phyloP scores from a whole-genome alignment of 2,888 invertebrate genomes.

The Thera obeliscata region DNA sequence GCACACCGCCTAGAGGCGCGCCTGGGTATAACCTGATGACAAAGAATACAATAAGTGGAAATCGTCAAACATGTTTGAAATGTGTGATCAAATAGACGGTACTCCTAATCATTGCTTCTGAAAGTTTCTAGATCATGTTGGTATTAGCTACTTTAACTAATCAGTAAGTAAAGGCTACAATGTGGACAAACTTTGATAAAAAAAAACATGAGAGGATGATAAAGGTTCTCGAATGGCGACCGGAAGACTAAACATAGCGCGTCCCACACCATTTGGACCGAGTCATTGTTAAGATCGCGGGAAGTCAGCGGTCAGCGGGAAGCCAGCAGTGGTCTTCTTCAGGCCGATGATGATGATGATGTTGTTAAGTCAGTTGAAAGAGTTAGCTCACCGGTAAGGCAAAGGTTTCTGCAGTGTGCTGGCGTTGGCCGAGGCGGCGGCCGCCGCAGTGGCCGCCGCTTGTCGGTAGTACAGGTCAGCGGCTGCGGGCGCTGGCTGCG shows the following conservation, averaged over 20 bases:
- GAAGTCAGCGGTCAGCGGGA: no score
- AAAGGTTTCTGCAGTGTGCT: constrained; percentile 94
- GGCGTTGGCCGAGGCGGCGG: constrained; percentile 84
- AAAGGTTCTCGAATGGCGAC: no score
- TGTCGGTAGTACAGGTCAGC: constrained; percentile 93
- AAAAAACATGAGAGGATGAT: no score
- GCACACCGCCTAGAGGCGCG: constrained; percentile 84
- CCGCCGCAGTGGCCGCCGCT: constrained; percentile 89
- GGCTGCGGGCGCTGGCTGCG: constrained; percentile 87
- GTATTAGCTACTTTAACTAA: no score
- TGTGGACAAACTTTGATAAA: no score
- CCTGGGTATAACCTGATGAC: constrained; percentile 84
- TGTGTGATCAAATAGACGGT: neutral
- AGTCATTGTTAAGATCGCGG: no score
- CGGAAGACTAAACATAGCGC: no score
- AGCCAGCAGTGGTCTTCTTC: neutral
- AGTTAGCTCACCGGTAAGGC: constrained; percentile 87
- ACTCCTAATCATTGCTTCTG: no score
- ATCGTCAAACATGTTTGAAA: neutral
- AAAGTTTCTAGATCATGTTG: no score
- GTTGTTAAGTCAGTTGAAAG: neutral
- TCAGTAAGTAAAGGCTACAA: no score
- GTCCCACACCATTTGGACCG: no score
- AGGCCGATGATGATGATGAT: no score
- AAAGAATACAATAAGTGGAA: neutral